These are phyloP conservation scores for Brienomyrus longianalis DNA, from an alignment of 2,113 vertebrate genomes.

Conservation along the genomic window DNA sequence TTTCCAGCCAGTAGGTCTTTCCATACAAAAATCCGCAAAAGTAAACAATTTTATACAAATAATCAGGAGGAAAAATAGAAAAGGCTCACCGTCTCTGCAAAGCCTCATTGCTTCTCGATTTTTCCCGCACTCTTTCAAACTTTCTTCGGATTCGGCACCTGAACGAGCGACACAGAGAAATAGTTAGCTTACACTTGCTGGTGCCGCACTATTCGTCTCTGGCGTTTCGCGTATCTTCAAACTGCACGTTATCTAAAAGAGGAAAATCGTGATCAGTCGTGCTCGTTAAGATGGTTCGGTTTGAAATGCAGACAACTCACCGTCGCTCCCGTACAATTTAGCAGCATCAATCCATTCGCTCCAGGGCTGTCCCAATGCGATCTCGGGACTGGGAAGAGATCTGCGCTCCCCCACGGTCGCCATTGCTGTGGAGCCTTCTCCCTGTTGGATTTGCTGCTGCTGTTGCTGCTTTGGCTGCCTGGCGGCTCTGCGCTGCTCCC, in stretches of 20 bases:
- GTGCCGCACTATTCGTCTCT: slow-evolving; percentile 56
- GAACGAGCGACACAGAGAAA: slow-evolving; percentile 50
- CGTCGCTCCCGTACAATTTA: slow-evolving; percentile 86
- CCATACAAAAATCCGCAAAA: slow-evolving; percentile 42
- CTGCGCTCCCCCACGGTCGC: slow-evolving; percentile 88
- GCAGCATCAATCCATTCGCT: slow-evolving; percentile 86
- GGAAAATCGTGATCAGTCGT: slow-evolving; percentile 46
- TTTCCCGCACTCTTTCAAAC: slow-evolving; percentile 93
- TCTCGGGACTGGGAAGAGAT: slow-evolving; percentile 89
- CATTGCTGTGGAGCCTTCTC: slow-evolving; percentile 82
- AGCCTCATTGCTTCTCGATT: slow-evolving; percentile 96
- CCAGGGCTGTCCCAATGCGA: slow-evolving; percentile 92
- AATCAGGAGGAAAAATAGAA: slow-evolving; percentile 18
- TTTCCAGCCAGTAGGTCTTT: slow-evolving; percentile 20
- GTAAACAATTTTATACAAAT: slow-evolving; percentile 52
- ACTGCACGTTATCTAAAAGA: slow-evolving; percentile 57
- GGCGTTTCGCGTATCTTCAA: slow-evolving; percentile 56
- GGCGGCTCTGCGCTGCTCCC: slow-evolving; percentile 86
- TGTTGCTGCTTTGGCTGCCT: slow-evolving; percentile 69
- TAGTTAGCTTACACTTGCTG: slow-evolving; percentile 65
- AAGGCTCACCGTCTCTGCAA: slow-evolving; percentile 91
- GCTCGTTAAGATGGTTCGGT: slow-evolving; percentile 39
- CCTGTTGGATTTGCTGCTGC: slow-evolving; percentile 66
- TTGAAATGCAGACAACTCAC: slow-evolving; percentile 63
- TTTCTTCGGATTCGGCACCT: slow-evolving; percentile 92